Conservation (phyloP, 2,888 invertebrate species). For the Ornithoptera alexandrae region DNA sequence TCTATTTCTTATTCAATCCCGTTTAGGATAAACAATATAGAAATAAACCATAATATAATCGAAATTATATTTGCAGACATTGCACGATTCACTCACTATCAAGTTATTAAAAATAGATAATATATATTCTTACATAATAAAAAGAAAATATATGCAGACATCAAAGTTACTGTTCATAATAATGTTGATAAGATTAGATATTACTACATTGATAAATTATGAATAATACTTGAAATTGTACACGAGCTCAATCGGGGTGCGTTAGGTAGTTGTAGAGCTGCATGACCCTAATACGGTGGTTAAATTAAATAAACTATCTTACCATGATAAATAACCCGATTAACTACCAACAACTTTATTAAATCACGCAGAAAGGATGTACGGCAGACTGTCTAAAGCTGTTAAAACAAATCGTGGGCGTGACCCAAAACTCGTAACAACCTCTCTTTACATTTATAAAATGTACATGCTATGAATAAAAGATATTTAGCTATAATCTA, state of each 20-base stretch:
- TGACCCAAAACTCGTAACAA: background rate
- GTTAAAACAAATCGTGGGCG: background rate
- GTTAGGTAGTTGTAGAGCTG: slow-evolving; percentile 4
- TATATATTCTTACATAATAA: background rate
- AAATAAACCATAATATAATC: background rate
- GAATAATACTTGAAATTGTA: background rate
- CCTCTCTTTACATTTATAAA: background rate
- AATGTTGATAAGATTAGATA: background rate
- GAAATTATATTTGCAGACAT: background rate
- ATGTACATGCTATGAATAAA: too few relatives aligned
- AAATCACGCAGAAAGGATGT: slow-evolving; percentile 14
- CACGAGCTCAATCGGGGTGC: background rate
- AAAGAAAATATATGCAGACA: background rate
- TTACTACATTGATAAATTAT: background rate
- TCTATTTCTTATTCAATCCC: too few relatives aligned
- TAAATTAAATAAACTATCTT: slow-evolving; percentile 25
- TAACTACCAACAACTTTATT: slow-evolving; percentile 9
- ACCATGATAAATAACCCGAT: slow-evolving; percentile 16
- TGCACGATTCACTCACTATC: background rate
- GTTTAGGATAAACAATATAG: background rate
- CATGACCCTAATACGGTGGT: slow-evolving; percentile 23
- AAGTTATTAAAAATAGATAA: background rate
- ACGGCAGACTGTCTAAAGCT: background rate
- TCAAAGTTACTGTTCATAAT: background rate
- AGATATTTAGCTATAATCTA: too few relatives aligned